These are phyloP conservation scores for Mythimna vitellina DNA, from an alignment of 2,888 invertebrate genomes.

Conservation along the genomic window DNA sequence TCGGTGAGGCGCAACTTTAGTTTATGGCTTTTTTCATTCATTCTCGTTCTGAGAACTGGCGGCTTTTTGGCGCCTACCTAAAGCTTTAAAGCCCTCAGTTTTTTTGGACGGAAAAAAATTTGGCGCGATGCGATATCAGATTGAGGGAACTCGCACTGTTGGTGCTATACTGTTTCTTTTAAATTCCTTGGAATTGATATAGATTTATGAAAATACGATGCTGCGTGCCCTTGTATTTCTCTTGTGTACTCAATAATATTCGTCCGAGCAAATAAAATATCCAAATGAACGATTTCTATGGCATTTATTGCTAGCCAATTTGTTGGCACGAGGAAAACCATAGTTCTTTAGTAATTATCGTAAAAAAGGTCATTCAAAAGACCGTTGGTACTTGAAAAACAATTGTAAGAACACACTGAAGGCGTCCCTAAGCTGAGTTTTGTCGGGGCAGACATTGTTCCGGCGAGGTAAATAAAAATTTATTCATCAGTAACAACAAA, in stretches of 20 bases:
- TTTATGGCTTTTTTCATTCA: conserved; percentile 87
- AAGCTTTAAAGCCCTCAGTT: conserved; percentile 75
- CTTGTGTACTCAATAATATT: conserved; percentile 1
- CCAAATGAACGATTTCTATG: conserved; percentile 6
- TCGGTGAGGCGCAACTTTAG: conserved; percentile 77
- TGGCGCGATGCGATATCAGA: conserved; percentile 72
- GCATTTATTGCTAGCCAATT: conserved; percentile 41
- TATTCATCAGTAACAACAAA: conserved; percentile 83
- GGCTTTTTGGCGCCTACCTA: conserved; percentile 87
- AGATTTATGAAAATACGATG: conserved; percentile 34
- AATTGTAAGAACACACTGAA: conserved; percentile 53
- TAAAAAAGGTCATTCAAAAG: conserved; percentile 48
- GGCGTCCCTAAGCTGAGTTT: conserved; percentile 56
- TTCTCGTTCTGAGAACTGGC: conserved; percentile 85
- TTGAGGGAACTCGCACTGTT: conserved; percentile 51
- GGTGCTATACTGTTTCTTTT: conserved; percentile 54
- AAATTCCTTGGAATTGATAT: conserved; percentile 46
- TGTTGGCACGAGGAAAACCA: conserved; percentile 25
- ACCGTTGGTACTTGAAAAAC: conserved; percentile 59
- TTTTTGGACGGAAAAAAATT: conserved; percentile 70
- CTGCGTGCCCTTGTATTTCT: conserved; percentile 20
- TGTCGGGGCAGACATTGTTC: conserved; percentile 73
- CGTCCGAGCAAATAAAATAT: conserved; percentile 10
- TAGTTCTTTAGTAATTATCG: conserved; percentile 44
- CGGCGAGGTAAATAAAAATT: conserved; percentile 70